Evolutionary conservation across 2,888 invertebrate genomes (phyloP).

Genomic region (Leuctra nigra): DNA sequence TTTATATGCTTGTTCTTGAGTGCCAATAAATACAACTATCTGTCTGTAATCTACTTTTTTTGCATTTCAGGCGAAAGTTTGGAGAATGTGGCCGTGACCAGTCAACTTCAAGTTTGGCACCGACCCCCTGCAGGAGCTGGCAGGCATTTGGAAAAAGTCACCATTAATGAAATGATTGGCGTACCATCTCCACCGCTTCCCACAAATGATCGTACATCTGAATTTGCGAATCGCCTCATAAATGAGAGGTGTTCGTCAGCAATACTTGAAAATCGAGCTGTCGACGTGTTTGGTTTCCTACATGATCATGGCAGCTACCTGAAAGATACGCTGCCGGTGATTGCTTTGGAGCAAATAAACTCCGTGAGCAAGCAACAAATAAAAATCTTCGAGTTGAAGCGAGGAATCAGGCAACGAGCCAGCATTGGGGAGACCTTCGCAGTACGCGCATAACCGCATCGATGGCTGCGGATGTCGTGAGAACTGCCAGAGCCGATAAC

Average conservation of each 20-base stretch:
- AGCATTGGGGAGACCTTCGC: neutral
- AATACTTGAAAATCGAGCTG: neutral
- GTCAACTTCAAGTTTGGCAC: neutral
- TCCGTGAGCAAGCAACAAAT: neutral
- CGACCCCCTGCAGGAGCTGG: neutral
- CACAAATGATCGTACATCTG: neutral
- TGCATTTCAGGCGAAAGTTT: neutral
- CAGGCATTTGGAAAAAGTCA: neutral
- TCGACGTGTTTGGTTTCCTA: neutral
- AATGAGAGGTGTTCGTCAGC: neutral
- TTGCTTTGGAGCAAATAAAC: neutral
- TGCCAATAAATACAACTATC: too few relatives aligned
- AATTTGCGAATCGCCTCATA: neutral
- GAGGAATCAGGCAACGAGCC: neutral
- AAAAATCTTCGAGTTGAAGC: neutral
- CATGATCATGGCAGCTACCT: neutral
- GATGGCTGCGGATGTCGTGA: neutral
- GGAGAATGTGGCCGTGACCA: neutral
- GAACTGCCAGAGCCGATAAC: neutral
- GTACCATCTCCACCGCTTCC: neutral
- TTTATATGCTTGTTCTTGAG: too few relatives aligned
- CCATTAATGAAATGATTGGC: neutral
- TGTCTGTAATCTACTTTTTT: too few relatives aligned
- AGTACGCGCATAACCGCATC: neutral
- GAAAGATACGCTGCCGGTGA: neutral